Evolutionary conservation across 2,113 vertebrate species (phyloP).

Genomic region (Panthera uncia): DNA sequence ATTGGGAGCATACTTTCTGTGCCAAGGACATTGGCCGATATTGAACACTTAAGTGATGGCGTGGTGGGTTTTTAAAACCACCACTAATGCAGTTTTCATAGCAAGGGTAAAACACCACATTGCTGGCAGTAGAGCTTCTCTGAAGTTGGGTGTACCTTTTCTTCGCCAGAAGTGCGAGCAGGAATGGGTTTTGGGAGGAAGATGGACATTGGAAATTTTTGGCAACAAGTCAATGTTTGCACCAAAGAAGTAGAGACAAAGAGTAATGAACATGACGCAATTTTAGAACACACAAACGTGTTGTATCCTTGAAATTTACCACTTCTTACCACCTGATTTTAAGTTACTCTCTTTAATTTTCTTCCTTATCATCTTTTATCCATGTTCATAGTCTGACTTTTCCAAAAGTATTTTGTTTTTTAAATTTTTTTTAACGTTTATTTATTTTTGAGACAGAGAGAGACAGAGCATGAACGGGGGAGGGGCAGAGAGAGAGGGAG

Average conservation of each 20-base stretch:
- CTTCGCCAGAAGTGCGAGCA: not conserved
- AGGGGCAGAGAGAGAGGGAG: too few species aligned
- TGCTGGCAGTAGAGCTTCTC: not conserved
- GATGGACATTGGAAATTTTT: not conserved
- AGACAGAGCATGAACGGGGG: too few species aligned
- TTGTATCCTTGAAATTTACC: not conserved
- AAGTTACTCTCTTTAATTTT: not conserved
- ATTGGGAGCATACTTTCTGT: slow-evolving; percentile 25
- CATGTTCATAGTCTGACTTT: not conserved
- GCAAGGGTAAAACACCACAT: not conserved
- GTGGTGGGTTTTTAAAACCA: slow-evolving; percentile 14
- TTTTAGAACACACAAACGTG: not conserved
- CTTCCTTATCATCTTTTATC: not conserved
- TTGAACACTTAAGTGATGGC: slow-evolving; percentile 13
- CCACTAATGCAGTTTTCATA: not conserved
- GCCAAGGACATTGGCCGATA: slow-evolving; percentile 59
- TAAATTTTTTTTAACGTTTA: too few species aligned
- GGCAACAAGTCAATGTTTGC: not conserved
- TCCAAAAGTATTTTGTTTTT: not conserved
- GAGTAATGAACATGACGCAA: not conserved
- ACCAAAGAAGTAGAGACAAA: not conserved
- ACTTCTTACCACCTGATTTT: not conserved
- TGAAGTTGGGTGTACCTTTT: not conserved
- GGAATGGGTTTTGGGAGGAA: not conserved
- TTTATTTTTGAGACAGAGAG: too few species aligned